Conservation (phyloP, 2,888 invertebrate genomes). For the Zygogramma bicolorata region DNA sequence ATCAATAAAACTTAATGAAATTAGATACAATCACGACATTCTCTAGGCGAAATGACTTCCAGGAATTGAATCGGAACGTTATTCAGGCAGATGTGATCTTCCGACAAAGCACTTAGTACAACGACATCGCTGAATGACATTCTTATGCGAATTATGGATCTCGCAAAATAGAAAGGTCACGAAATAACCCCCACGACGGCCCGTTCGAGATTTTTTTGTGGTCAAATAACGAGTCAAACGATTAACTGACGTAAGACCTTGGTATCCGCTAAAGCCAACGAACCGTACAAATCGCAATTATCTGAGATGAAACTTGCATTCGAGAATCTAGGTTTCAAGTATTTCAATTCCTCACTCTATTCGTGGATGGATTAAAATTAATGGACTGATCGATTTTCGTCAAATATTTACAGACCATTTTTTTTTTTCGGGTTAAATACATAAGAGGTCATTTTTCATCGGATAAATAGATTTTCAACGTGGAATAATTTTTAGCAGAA, state of each 20-base stretch:
- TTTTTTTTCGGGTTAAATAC: not conserved
- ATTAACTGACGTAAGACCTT: not conserved
- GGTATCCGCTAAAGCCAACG: not conserved
- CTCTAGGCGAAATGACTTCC: not conserved
- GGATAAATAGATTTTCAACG: too few relatives aligned
- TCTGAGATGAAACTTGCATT: not conserved
- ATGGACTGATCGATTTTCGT: not conserved
- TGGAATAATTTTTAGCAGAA: too few relatives aligned
- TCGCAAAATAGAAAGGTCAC: not conserved
- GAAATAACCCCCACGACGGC: too few relatives aligned
- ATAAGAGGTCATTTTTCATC: too few relatives aligned
- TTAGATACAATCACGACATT: not conserved
- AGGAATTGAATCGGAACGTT: not conserved
- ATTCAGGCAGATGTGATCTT: not conserved
- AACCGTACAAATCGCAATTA: not conserved
- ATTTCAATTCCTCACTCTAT: not conserved
- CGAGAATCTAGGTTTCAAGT: not conserved
- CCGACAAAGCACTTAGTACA: not conserved
- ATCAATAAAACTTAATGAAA: conserved; percentile 4
- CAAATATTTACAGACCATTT: not conserved
- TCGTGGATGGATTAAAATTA: not conserved
- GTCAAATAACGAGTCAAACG: too few relatives aligned
- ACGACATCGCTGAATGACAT: not conserved
- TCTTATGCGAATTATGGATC: not conserved
- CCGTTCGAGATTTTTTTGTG: too few relatives aligned